phyloP scores from a whole-genome alignment of 2,113 vertebrate species.

The Hepsetus odoe region DNA sequence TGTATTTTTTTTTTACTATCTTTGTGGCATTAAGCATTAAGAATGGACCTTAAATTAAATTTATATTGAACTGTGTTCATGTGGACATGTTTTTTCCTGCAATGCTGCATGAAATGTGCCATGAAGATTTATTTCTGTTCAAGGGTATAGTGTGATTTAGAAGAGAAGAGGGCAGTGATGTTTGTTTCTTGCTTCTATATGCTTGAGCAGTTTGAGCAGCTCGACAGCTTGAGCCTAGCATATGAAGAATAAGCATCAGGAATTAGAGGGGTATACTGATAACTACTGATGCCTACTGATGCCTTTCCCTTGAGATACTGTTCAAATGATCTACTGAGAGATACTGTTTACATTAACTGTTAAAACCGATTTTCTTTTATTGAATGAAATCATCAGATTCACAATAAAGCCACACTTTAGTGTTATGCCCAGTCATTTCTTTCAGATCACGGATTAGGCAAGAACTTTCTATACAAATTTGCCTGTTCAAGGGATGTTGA shows the following conservation, averaged over 20 bases:
- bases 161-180: neutral
- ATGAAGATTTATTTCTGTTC: too few relatives aligned
- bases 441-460: neutral
- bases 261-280: neutral
- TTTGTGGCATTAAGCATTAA: too few relatives aligned
- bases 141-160: neutral
- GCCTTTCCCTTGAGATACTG: neutral
- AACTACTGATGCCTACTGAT: conserved; percentile 7
- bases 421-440: neutral
- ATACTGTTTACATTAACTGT: conserved; percentile 19
- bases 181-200: neutral
- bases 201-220: too few relatives aligned
- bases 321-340: conserved; percentile 25
- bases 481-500: neutral
- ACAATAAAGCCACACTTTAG: neutral
- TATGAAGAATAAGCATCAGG: too few relatives aligned
- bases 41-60: too few relatives aligned
- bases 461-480: conserved; percentile 3
- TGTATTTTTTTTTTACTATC: too few relatives aligned
- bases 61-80: too few relatives aligned
- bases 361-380: conserved; percentile 17
- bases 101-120: too few relatives aligned
- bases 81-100: too few relatives aligned
- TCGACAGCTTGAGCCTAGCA: neutral
- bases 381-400: neutral